Base-by-base conservation (phyloP, 2,113 vertebrate species). In the Microcebus griseorufus region DNA sequence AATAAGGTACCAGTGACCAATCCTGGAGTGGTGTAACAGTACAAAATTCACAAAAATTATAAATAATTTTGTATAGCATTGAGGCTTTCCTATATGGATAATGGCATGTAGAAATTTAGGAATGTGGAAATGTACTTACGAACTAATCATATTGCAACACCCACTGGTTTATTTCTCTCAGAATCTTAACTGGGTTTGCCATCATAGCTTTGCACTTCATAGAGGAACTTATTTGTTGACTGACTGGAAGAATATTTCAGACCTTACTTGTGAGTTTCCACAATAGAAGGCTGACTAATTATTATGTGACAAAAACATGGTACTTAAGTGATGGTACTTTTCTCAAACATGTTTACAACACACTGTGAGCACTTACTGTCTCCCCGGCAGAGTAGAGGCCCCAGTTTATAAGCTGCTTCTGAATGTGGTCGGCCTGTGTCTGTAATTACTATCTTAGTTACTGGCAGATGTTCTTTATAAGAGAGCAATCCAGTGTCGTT, bases 381-480 rank as follows among this genome's bases (percentile, higher is more conserved):
- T 97, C 99, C 99, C 67, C 93, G 98, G 96, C 99, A 99, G 95
- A 99, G 99, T 3, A 99, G 98, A 84, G 99, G 99, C 5, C 99
- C 99, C 48, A 99, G 98, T 97, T 98, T 99, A 94, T 99, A 99
- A 72, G 99, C 99, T 11, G 99, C 99, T 97, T 99, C 99, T 0
- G 99, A 99, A 64, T 98, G 99, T 0, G 98, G 98, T 39, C 99
- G 98, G 65, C 98, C 98, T n/a, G 99, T 98, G 67, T 99, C 99
- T 37, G 99, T 99, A 90, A 99, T 98, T 82, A 99, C 98, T 79
- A 99, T 98, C 95, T 98, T 98, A 48, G 99, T 99, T 58, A 99
- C 99, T 0, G 99, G 99, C 55, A 99, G 98, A 92, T 99, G 99
- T 34, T 99, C 99, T 96, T 99, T 99, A 82, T 99, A 99, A 81